These are phyloP conservation scores for Fratercula arctica DNA, from an alignment of 2,797 vertebrate species.

Conservation along the genomic window DNA sequence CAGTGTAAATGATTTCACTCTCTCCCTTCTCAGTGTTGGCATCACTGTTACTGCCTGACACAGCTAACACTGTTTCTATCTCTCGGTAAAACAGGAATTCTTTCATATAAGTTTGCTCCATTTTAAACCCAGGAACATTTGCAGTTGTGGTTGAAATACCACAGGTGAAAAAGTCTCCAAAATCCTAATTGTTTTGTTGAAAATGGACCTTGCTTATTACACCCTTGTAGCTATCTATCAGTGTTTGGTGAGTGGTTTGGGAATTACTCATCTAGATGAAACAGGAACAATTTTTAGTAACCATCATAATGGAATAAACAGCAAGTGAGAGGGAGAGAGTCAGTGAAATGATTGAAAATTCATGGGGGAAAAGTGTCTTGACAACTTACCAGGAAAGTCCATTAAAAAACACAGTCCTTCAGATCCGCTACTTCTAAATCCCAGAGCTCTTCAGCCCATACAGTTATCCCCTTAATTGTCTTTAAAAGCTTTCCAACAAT, in stretches of 20 bases:
- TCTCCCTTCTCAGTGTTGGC: neutral
- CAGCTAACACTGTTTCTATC: neutral
- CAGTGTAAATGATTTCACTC: neutral
- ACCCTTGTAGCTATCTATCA: neutral
- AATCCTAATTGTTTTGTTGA: neutral
- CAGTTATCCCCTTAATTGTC: neutral
- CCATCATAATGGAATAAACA: neutral
- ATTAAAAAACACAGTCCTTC: constrained; percentile 13
- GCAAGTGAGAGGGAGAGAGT: neutral
- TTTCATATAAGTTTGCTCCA: neutral
- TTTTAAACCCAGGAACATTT: neutral
- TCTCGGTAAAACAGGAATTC: neutral
- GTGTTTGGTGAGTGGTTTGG: neutral
- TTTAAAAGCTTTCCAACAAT: neutral
- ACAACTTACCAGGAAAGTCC: constrained; percentile 39
- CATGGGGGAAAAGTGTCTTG: neutral
- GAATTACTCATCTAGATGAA: neutral
- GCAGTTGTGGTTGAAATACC: neutral
- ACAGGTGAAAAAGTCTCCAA: neutral
- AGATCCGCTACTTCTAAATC: neutral
- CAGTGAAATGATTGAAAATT: neutral
- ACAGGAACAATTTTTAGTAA: neutral
- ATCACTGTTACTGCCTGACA: neutral
- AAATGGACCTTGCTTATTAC: neutral
- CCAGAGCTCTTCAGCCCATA: neutral